These are phyloP conservation scores for Aphelinus certus DNA, from an alignment of 1,140 invertebrate species.

Conservation along the genomic window DNA sequence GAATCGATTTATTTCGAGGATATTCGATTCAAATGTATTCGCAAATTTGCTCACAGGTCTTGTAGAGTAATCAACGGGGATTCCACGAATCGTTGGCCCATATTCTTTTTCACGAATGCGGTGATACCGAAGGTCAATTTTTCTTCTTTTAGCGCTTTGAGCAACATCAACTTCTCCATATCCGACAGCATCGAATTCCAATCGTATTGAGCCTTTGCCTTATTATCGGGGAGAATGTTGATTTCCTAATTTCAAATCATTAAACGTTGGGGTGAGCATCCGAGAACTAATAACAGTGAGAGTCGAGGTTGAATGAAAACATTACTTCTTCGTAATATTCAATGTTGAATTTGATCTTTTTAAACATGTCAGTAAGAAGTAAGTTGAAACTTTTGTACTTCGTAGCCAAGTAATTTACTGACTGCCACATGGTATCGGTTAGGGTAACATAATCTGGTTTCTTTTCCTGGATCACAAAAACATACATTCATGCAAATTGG, in stretches of 20 bases:
- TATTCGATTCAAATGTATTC: slow-evolving; percentile 9
- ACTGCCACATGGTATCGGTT: slow-evolving; percentile 72
- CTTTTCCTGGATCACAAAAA: slow-evolving; percentile 53
- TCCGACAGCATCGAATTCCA: slow-evolving; percentile 73
- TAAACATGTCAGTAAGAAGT: slow-evolving; percentile 66
- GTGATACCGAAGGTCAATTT: slow-evolving; percentile 83
- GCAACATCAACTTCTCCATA: slow-evolving; percentile 85
- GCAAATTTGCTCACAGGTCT: slow-evolving; percentile 70
- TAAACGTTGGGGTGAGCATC: no score
- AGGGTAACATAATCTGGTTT: slow-evolving; percentile 68
- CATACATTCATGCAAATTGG: neutral
- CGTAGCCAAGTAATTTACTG: slow-evolving; percentile 68
- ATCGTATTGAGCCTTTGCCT: slow-evolving; percentile 57
- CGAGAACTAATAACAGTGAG: neutral
- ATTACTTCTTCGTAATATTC: slow-evolving; percentile 70
- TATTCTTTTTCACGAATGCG: slow-evolving; percentile 79
- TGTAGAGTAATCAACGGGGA: slow-evolving; percentile 73
- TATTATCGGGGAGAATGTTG: slow-evolving; percentile 64
- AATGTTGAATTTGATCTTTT: slow-evolving; percentile 69
- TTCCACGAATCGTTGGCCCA: slow-evolving; percentile 83
- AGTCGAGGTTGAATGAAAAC: slow-evolving; percentile 5
- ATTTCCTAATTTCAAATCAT: slow-evolving; percentile 60
- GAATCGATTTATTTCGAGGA: no score
- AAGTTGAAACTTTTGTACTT: slow-evolving; percentile 67
- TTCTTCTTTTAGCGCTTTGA: slow-evolving; percentile 83